phyloP scores from a whole-genome alignment of 2,113 vertebrate genomes.

The Protobothrops flavoviridis region DNA sequence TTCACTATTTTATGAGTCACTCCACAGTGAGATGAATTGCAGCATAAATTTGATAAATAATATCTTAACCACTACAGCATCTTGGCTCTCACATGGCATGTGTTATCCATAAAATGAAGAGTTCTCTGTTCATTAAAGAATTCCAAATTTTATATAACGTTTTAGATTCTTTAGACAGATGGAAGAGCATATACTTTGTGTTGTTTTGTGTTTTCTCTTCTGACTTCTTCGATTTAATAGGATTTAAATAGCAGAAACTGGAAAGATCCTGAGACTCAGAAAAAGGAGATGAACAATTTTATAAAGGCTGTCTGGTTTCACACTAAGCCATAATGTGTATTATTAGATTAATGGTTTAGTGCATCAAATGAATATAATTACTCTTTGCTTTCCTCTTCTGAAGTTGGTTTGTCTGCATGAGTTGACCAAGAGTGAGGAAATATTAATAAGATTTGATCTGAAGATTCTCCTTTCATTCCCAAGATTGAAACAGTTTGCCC shows the following conservation, averaged over 20 bases:
- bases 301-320: not conserved
- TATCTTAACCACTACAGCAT: not conserved
- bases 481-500: not conserved
- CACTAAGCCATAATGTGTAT: not conserved
- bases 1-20: not conserved
- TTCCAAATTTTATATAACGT: not conserved
- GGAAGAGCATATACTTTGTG: not conserved
- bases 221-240: not conserved
- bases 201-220: not conserved
- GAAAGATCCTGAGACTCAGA: not conserved
- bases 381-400: not conserved
- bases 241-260: not conserved
- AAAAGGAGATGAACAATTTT: not conserved
- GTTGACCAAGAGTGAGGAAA: not conserved
- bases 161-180: not conserved
- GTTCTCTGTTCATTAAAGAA: not conserved
- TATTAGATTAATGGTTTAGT: not conserved
- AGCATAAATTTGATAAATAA: not conserved
- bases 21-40: not conserved
- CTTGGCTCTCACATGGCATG: not conserved
- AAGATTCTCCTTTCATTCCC: not conserved
- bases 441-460: not conserved
- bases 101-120: not conserved
- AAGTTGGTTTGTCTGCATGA: not conserved
- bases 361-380: not conserved